phyloP scores from a whole-genome alignment of 2,113 vertebrate species.

The Todiramphus chloris region DNA sequence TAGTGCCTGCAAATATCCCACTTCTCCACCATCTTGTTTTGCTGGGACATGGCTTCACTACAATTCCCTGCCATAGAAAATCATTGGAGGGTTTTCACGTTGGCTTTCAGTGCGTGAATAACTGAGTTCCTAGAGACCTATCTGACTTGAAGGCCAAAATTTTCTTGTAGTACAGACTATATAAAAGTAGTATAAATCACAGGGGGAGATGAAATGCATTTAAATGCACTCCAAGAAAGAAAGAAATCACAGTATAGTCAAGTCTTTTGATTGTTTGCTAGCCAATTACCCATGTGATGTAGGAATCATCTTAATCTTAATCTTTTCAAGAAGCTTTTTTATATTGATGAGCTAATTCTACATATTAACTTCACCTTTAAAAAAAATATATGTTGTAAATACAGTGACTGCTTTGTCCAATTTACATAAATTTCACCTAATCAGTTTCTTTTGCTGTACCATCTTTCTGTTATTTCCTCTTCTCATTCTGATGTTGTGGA shows the following conservation, averaged over 20 bases:
- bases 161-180: background rate
- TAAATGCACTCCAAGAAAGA: background rate
- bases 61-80: background rate
- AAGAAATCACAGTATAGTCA: background rate
- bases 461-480: background rate
- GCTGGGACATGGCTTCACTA: background rate
- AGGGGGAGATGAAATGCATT: background rate
- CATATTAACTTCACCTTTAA: background rate
- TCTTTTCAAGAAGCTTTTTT: background rate
- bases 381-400: background rate
- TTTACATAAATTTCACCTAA: background rate
- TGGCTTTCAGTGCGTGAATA: background rate
- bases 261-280: slow-evolving; percentile 24
- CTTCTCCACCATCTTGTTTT: background rate
- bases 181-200: slow-evolving; percentile 25
- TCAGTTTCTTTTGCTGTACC: background rate
- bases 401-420: background rate
- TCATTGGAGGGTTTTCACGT: background rate
- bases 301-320: background rate
- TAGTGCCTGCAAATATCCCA: background rate
- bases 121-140: background rate
- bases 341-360: background rate
- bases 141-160: slow-evolving; percentile 16
- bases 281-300: slow-evolving; percentile 23
- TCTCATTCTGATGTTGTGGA: background rate